Base-by-base conservation (phyloP, 1,140 invertebrate genomes). In the Cepaea nemoralis region DNA sequence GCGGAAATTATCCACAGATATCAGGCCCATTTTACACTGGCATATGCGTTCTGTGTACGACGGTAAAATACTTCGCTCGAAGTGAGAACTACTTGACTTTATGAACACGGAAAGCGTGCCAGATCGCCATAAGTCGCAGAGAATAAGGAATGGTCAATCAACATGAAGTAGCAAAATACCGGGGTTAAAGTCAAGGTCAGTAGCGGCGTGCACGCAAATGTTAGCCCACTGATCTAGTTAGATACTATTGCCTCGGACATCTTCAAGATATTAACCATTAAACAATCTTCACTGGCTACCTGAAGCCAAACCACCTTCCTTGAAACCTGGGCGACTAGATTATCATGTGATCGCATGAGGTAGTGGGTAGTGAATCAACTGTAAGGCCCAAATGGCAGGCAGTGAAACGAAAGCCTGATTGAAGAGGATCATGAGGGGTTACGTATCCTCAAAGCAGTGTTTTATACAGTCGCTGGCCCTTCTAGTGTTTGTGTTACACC, bases 391-490 rank as follows among this genome's bases (percentile, higher is more conserved):
- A 63, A 14, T 10, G n/a, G 22, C 33, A 2, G n/a, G 59, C n/a
- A 63, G 19, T 22, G 22, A 55, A 1, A 22, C n/a, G 8, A 19
- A 2, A 24, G 59, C 5, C 16, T n/a, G 16, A 31, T 63, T 14
- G 33, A 27, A 31, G 16, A 31, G 6, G 59, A 63, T 63, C 59
- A 63, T 27, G 5, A 6, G 50, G 50, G 6, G 5, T 63, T 63
- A 31, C 6, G n/a, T n/a, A n/a, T 31, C 59, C 27, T 63, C 8
- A 16, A 63, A 63, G 59, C 3, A 31, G 33, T 6, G 27, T 27
- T 63, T 63, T 63, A 74, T 50, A 74, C 71, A 2, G 71, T 74
- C 1, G 71, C 71, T 48, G 71, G 71, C 27, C 71, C 71, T 74
- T 74, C 71, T n/a, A n/a, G 71, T 31, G 59, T 63, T 27, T 63